Base-by-base conservation (phyloP, 2,797 vertebrate genomes). In the Epinephelus malabaricus region DNA sequence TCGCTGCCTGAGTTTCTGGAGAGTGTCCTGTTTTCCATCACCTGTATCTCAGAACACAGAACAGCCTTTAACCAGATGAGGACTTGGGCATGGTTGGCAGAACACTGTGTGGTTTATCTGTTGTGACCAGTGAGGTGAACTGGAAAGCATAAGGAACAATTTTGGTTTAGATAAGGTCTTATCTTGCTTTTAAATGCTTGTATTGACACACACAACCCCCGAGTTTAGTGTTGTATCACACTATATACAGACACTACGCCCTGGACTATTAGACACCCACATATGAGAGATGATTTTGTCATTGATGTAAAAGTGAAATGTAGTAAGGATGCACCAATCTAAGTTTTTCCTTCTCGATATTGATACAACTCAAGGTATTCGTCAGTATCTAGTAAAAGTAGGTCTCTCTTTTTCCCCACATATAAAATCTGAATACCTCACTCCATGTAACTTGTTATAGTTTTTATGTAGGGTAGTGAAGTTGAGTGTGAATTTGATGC, bases 1-100 rank as follows among this genome's bases (percentile, higher is more conserved):
- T 87, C 2, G 25, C 60, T 83, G 78, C 68, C 58, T 82, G 30
- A 10, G 69, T 79, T 87, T 69, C 74, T 84, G 76, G 84, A 79
- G 58, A 69, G 73, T 15, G 68, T 84, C 76, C 77, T 88, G 76
- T 84, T 91, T 88, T 89, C 73, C 64, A 59, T 90, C 86, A 88
- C 78, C 73, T 85, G 62, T 77, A 76, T 84, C 73, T 86, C 63
- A 10, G 50, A 74, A 34, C 83, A 81, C 69, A 78, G 64, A 34
- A 65, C 60, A 78, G 72, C 40, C 45, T 73, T 54, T 43, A 53
- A 65, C 55, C 40, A 23, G 25, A 19, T 27, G 62, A 81, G 50
- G 64, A 68, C 12, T 14, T 25, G n/a, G 27, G 70, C 40, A 60
- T 53, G 13, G 30, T 43, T 69, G 47, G 75, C 55, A 27, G 27